phyloP scores from a whole-genome alignment of 2,888 invertebrate species.

The Athripsodes cinereus region DNA sequence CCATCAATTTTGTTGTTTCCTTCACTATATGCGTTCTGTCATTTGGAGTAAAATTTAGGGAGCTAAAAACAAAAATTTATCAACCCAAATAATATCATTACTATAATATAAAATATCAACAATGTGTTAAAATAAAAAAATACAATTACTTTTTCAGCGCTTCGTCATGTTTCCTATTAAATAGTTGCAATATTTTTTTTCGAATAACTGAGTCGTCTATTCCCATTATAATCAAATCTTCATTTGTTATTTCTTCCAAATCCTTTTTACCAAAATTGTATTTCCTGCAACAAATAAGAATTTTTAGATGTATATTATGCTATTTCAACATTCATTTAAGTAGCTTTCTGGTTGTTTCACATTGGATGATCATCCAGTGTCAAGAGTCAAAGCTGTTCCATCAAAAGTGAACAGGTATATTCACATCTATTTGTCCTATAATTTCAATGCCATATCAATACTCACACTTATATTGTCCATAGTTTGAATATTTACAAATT shows the following conservation, averaged over 20 bases:
- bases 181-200: slow-evolving; percentile 37
- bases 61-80: neutral
- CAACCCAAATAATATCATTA: neutral
- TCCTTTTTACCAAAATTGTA: slow-evolving; percentile 44
- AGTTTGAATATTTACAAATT: too few species aligned
- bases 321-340: too few species aligned
- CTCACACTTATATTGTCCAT: too few species aligned
- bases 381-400: too few species aligned
- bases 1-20: slow-evolving; percentile 42
- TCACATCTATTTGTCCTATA: too few species aligned
- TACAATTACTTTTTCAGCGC: neutral
- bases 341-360: too few species aligned
- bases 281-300: slow-evolving; percentile 35
- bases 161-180: slow-evolving; percentile 30
- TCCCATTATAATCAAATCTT: slow-evolving; percentile 42
- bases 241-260: slow-evolving; percentile 40
- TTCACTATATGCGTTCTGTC: slow-evolving; percentile 32
- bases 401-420: too few species aligned
- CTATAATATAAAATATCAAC: neutral
- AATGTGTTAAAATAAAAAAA: neutral
- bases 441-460: too few species aligned
- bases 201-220: slow-evolving; percentile 39
- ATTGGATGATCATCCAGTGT: too few species aligned
- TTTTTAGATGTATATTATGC: too few species aligned
- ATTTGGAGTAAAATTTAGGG: neutral